These are phyloP conservation scores for Nomada flava DNA, from an alignment of 2,888 invertebrate species.

Conservation along the genomic window DNA sequence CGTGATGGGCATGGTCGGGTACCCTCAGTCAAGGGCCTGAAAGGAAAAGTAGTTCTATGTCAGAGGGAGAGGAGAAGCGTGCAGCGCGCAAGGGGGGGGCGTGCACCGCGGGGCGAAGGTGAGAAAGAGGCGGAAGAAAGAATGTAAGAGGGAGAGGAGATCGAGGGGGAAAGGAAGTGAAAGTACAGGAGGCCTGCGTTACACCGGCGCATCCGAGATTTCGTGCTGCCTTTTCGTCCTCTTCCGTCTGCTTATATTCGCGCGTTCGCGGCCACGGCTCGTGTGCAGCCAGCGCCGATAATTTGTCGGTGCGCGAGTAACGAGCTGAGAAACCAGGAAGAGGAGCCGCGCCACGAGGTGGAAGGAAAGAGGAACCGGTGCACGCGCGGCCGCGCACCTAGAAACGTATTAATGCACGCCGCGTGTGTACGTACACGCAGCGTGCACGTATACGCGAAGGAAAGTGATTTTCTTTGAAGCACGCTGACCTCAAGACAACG, in stretches of 20 bases:
- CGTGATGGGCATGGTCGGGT: constrained; percentile 76
- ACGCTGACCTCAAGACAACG: constrained; percentile 61
- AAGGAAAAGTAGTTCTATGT: constrained; percentile 80
- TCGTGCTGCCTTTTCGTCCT: constrained; percentile 65
- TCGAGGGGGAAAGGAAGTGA: constrained; percentile 79
- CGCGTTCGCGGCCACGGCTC: constrained; percentile 48
- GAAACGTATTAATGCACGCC: background rate
- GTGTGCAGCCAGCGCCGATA: constrained; percentile 58
- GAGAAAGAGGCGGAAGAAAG: constrained; percentile 41
- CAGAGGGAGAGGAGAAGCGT: constrained; percentile 31
- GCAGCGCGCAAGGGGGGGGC: constrained; percentile 8
- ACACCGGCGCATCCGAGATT: constrained; percentile 77
- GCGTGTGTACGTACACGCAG: too few species aligned
- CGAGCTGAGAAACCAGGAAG: constrained; percentile 59
- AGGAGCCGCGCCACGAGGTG: constrained; percentile 17
- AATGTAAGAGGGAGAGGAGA: constrained; percentile 57
- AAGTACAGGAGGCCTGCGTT: constrained; percentile 77
- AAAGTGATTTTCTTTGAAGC: constrained; percentile 72
- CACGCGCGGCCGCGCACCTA: background rate
- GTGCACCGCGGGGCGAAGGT: background rate
- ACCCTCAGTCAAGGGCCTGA: constrained; percentile 76
- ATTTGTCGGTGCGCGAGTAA: constrained; percentile 64
- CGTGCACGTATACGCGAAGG: constrained; percentile 50
- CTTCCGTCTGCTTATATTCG: constrained; percentile 26
- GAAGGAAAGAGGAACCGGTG: constrained; percentile 42